phyloP scores from a whole-genome alignment of 2,113 vertebrate species.

The Neotoma lepida region DNA sequence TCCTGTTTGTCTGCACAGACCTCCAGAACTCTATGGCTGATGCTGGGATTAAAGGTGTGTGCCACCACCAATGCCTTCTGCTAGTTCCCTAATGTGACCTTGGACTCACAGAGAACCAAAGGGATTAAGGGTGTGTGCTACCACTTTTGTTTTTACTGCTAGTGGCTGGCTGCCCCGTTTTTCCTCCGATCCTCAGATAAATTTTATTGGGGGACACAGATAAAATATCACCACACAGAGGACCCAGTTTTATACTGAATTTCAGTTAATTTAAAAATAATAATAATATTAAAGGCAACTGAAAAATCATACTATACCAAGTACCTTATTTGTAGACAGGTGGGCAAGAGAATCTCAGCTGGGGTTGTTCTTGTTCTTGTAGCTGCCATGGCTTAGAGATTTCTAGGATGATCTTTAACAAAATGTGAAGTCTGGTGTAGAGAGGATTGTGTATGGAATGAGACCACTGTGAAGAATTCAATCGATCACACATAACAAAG shows the following conservation, averaged over 20 bases:
- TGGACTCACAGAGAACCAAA: no score
- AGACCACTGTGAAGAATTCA: conserved; percentile 75
- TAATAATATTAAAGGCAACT: conserved; percentile 76
- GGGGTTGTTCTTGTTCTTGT: conserved; percentile 31
- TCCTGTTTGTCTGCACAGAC: no score
- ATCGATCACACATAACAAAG: conserved; percentile 68
- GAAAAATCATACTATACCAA: conserved; percentile 80
- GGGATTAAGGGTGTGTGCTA: no score
- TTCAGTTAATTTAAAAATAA: conserved; percentile 70
- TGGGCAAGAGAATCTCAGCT: conserved; percentile 75
- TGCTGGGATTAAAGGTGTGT: no score
- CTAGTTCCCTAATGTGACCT: no score
- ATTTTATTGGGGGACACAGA: no score
- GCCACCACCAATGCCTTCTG: no score
- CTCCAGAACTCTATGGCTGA: no score
- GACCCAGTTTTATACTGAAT: conserved; percentile 68
- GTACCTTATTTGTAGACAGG: conserved; percentile 71
- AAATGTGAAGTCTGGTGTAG: conserved; percentile 73
- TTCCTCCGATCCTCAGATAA: no score
- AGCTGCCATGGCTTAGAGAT: conserved; percentile 67
- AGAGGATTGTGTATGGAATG: conserved; percentile 71
- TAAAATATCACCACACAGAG: no score
- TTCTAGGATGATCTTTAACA: conserved; percentile 82
- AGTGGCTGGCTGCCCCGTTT: no score
- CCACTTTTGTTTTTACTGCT: no score